Base-by-base conservation (phyloP, 2,113 vertebrate species). In the Scomber colias region DNA sequence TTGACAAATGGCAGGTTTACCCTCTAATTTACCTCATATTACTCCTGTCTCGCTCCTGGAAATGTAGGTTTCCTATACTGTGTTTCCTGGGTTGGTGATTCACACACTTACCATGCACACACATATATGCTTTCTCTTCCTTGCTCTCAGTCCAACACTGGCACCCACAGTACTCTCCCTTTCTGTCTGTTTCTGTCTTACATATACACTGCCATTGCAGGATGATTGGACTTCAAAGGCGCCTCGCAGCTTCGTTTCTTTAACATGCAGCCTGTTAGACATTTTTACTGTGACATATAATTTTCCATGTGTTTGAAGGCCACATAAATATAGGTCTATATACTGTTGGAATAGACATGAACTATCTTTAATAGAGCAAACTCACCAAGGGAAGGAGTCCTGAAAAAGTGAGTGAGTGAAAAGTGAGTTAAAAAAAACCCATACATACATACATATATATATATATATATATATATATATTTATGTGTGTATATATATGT, bases 311-410 rank as follows among this genome's bases (percentile, higher is more conserved):
- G 77, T 81, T 76, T n/a, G 13, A 67, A 80, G 82, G 81, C 89
- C 90, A 89, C 86, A 92, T 92, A 91, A 90, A 89, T 66, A 92
- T 65, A 87, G 64, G 53, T 54, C 64, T 88, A 87, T 91, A 86
- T 84, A 35, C 72, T 31, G 75, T 62, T 83, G 78, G 77, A 86
- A 89, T 80, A 48, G n/a, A 66, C 66, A 81, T 49, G 86, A 84
- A 87, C 92, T 86, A 91, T 81, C 60, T 60, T 84, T 85, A 68
- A 87, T 75, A 79, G 78, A 85, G 82, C 49, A 75, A 82, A 77
- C 24, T 51, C 75, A 81, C 30, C 69, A 30, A 57, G 74, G 44
- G 55, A 62, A 75, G 66, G 70, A 11, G 3, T 65, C 21, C 11
- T 75, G 62, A 62, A 69, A 50, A 30, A 78, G 24, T 46, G 31